phyloP scores from a whole-genome alignment of 2,888 invertebrate genomes.

The Diaperis boleti region DNA sequence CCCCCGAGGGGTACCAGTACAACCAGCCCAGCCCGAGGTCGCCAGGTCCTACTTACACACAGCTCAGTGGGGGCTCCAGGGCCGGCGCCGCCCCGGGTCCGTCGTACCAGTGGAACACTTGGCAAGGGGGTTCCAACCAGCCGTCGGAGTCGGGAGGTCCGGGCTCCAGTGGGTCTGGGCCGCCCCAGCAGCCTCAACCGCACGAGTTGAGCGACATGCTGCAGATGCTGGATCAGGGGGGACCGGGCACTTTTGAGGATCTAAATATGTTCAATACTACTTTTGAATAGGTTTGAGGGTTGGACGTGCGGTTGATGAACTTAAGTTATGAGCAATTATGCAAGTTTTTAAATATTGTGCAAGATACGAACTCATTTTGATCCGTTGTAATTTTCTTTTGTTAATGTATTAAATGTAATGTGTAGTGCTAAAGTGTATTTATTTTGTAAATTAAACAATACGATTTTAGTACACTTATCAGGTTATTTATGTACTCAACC shows the following conservation, averaged over 20 bases:
- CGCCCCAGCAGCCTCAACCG: slow-evolving; percentile 77
- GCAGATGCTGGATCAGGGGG: slow-evolving; percentile 90
- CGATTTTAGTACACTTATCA: slow-evolving; percentile 42
- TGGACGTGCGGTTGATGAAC: slow-evolving; percentile 1
- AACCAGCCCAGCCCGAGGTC: slow-evolving; percentile 82
- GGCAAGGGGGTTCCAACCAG: slow-evolving; percentile 56
- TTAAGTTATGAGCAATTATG: slow-evolving; percentile 28
- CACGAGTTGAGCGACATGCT: slow-evolving; percentile 93
- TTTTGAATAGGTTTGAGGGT: slow-evolving; percentile 70
- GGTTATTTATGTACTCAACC: slow-evolving; percentile 14
- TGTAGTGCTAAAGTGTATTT: slow-evolving; percentile 45
- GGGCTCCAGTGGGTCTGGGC: slow-evolving; percentile 68
- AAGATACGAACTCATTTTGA: slow-evolving; percentile 33
- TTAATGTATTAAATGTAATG: slow-evolving; percentile 38
- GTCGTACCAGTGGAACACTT: slow-evolving; percentile 62
- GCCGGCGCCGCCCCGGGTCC: slow-evolving; percentile 50
- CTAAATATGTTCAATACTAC: slow-evolving; percentile 90
- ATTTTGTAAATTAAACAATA: slow-evolving; percentile 46
- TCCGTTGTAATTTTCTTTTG: slow-evolving; percentile 34
- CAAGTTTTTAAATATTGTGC: slow-evolving; percentile 33
- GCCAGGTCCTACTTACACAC: slow-evolving; percentile 88
- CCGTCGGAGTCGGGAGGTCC: slow-evolving; percentile 66
- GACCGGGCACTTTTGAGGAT: slow-evolving; percentile 87
- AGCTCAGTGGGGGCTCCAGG: slow-evolving; percentile 75
- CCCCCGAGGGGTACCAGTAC: slow-evolving; percentile 77